These are phyloP conservation scores for Poicephalus meyeri DNA, from an alignment of 2,113 vertebrate genomes.

Conservation along the genomic window DNA sequence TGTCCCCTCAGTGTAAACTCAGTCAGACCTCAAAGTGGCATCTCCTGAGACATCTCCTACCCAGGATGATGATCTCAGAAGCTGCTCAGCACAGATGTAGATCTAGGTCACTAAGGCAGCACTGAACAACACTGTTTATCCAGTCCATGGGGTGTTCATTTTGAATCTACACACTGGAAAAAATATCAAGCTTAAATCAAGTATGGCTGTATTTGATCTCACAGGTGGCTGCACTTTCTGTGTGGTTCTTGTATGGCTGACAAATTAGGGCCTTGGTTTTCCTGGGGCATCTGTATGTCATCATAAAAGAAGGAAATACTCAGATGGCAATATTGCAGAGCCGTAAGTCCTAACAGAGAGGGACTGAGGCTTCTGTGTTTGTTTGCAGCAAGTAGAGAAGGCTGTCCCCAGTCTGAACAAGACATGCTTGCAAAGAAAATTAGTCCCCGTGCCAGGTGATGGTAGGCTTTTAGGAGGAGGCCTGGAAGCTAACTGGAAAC, in stretches of 20 bases:
- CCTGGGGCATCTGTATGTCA: not conserved
- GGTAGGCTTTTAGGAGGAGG: not conserved
- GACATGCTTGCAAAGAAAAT: not conserved
- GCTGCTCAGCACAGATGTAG: fast-evolving
- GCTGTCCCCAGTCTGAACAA: not conserved
- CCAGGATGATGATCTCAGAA: fast-evolving
- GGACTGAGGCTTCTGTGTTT: not conserved
- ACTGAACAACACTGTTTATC: not conserved
- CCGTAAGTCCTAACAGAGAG: not conserved
- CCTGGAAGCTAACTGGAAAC: not conserved
- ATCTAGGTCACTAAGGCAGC: not conserved
- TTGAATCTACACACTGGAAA: not conserved
- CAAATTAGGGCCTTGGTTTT: not conserved
- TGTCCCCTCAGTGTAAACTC: fast-evolving
- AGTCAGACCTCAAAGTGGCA: not conserved
- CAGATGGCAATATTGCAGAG: not conserved
- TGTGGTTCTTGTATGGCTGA: not conserved
- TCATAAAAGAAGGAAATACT: not conserved
- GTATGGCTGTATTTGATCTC: not conserved
- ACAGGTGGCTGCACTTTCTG: not conserved
- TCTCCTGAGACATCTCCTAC: not conserved
- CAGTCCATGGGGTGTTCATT: no score
- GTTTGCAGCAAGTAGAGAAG: not conserved
- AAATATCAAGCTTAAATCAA: not conserved
- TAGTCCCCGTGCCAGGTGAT: not conserved